Base-by-base conservation (phyloP, 2,113 vertebrate genomes). In the Myxocyprinus asiaticus region DNA sequence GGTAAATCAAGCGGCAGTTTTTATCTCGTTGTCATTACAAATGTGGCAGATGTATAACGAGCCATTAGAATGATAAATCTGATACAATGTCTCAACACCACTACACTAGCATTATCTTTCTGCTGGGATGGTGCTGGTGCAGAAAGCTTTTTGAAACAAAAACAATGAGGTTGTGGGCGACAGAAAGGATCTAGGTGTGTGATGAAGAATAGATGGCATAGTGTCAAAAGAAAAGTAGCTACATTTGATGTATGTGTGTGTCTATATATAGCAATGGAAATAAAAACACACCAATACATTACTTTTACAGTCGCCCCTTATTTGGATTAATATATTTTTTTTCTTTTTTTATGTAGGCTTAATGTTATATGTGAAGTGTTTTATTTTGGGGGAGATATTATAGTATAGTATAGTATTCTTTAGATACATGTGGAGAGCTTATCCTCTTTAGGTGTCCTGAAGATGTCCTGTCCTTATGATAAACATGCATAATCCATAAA, bases 41-140 rank as follows among this genome's bases (percentile, higher is more conserved):
- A 85, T 56, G 81, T 88, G 87, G 83, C 89, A 91, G 88, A 90
- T 91, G 88, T 86, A 90, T 89, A 91, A 91, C 82, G 85, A 90
- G 87, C 86, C 85, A 87, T 90, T 90, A 86, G 82, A 82, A 88
- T 89, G 86, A 90, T 88, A 84, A 80, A 90, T 90, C 76, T 59
- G 14, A 76, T 64, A 64, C 64, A 45, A 76, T 75, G 75, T 87
- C 82, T 87, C 83, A 80, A 61, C 76, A 71, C 64, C 77, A 87
- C 87, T 84, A 84, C 62, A 63, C 62, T 72, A 83, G 71, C 81
- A 79, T 83, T 75, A 66, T 77, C 67, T 86, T 50, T 50, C 58
- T 63, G 44, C 17, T 22, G 72, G 11, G 74, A 59, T 56, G 33
- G 73, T 66, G 65, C 78, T 65, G 78, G 50, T 12, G 53, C 48